Base-by-base conservation (phyloP, 2,888 invertebrate genomes). In the Crioceris asparagi region DNA sequence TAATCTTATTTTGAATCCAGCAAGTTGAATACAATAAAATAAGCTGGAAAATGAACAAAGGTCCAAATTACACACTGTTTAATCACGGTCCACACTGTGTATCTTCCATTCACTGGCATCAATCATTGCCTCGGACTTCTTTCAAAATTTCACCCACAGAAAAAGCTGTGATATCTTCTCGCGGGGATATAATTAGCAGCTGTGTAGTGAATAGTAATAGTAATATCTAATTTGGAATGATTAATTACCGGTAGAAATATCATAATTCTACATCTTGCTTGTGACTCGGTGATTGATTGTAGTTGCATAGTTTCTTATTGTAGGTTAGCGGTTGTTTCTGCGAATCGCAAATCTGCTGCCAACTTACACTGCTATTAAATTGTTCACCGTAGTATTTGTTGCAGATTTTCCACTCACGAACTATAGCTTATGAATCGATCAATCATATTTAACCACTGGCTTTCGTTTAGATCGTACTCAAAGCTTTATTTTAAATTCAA, bases 211-310 rank as follows among this genome's bases (percentile, higher is more conserved):
- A 50, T 52, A 47, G 48, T 50, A 50, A 54, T 52, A 52, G 52
- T 49, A 53, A 52, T 52, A 53, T 56, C 52, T 56, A 57, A 56
- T 58, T 58, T 55, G 50, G 41, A 49, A 58, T 57, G 58, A 58
- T 57, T 58, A 56, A 58, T 58, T 55, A 17, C 17, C 15, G 29
- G 30, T 38, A 25, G 11, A 30, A 17, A 30, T 30, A 30, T 30
- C 30, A 30, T 30, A 30, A 30, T 30, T 17, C 17, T 8, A 8
- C 4, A 14, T 30, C 30, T 10, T 30, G 17, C 17, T 7, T 21
- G 21, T 21, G 21, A 7, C 10, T 21, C 21, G 21, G 10, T 21
- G 21, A 21, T 21, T 21, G 10, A 21, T 21, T 21, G n/a, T 21
- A 21, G 7, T 10, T 21, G 21, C 21, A 21, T 7, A 10, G 6